Evolutionary conservation across 2,113 vertebrate genomes (phyloP), one percentile per base, ranked within the genome.

Genomic region (Dissostichus mawsoni): DNA sequence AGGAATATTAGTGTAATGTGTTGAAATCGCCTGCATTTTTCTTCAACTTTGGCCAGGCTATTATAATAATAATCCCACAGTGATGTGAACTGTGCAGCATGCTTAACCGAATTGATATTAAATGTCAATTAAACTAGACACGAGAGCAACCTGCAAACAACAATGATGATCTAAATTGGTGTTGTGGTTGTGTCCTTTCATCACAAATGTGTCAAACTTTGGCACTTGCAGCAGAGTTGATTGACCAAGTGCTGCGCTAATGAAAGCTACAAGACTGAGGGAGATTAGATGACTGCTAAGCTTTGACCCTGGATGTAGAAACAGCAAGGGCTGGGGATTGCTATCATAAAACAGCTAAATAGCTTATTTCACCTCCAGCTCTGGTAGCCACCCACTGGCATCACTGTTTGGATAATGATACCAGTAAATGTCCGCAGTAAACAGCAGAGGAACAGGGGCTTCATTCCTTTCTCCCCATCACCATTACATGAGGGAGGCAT

Each of bases 311-410:
- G 87, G 76, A 88, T 76, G 86, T 84, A 86, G 94, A 90, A 93
- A 93, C 82, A 80, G 69, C 80, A 87, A 76, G 92, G 76, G 82
- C 87, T 57, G 87, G 84, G 90, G 88, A 90, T 91, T 81, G 92
- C 92, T 88, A 83, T 94, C 95, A 94, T 94, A 94, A 96, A 96
- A 92, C 69, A 89, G 88, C 92, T 94, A 95, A 95, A 95, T 93
- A 88, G 94, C 92, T 94, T 94, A 94, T 94, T 95, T 94, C 91
- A 95, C 94, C 95, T 95, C 95, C 90, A 94, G 94, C 95, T 94
- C 95, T 94, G 94, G 94, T 94, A 91, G 82, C 90, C 92, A 90
- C 91, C 94, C 90, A 93, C 93, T 83, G 94, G 93, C 85, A 88
- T 89, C 90, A 71, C 86, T 77, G 80, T 85, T 90, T 86, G 86